Percentiles rank a stretch among this genome's conserved stretches.
Conservation (phyloP, 2,113 vertebrate species). For the Heterochromis multidens region DNA sequence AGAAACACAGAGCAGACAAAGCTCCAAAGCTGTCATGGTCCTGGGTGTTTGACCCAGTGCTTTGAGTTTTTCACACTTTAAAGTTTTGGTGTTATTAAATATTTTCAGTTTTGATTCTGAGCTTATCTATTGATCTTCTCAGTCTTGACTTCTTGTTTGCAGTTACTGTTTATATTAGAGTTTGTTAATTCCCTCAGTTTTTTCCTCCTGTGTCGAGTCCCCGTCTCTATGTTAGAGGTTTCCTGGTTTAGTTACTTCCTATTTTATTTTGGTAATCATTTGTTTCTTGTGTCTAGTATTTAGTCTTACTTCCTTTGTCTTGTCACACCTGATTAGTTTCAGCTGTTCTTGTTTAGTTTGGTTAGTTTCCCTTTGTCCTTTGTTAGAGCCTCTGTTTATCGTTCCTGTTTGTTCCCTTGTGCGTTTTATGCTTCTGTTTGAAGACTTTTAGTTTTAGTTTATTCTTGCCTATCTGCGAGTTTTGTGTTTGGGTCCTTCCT, state of each 20-base stretch:
- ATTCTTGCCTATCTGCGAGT: too few species aligned
- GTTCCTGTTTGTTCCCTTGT: rapidly evolving
- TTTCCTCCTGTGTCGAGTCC: too few species aligned
- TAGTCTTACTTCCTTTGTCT: not conserved
- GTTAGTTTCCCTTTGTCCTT: not conserved
- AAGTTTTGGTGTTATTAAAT: not conserved
- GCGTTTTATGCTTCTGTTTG: rapidly evolving
- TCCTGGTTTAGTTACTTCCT: not conserved
- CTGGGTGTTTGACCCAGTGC: too few species aligned
- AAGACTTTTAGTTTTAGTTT: too few species aligned
- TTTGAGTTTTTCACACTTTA: too few species aligned
- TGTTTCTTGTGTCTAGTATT: not conserved
- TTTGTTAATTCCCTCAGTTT: too few species aligned
- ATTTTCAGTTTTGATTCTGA: not conserved
- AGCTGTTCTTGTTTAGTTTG: not conserved
- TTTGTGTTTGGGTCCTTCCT: too few species aligned
- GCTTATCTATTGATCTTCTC: not conserved
- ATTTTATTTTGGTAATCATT: not conserved
- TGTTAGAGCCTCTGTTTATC: not conserved
- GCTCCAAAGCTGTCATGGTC: not conserved
- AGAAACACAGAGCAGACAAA: not conserved
- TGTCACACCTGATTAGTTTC: not conserved
- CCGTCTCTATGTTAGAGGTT: too few species aligned
- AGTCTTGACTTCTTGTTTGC: not conserved
- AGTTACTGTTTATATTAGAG: not conserved